These are phyloP conservation scores for Eumacrocentrus americanus DNA, from an alignment of 2,888 invertebrate species.

Conservation along the genomic window DNA sequence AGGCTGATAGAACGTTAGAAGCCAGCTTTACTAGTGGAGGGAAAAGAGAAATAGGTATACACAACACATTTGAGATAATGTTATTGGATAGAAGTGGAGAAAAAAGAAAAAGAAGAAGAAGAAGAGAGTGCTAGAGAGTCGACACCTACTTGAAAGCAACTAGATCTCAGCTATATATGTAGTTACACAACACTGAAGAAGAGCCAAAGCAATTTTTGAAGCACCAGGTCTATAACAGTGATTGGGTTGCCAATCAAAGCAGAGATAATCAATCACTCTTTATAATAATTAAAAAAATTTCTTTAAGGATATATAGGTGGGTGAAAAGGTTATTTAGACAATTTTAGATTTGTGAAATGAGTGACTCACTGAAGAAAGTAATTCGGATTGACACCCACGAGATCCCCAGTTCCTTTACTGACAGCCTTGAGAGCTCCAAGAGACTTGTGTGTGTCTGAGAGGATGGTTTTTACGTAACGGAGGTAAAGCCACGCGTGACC, in stretches of 20 bases:
- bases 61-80: not conserved
- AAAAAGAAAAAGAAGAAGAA: not conserved
- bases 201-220: no score
- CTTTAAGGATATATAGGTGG: not conserved
- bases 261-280: not conserved
- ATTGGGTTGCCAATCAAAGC: not conserved
- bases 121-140: not conserved
- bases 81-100: not conserved
- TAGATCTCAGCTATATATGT: not conserved
- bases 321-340: not conserved
- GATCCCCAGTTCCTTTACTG: not conserved
- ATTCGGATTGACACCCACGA: conserved; percentile 7
- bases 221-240: no score
- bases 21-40: not conserved
- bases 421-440: conserved; percentile 1
- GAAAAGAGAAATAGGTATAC: not conserved
- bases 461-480: conserved; percentile 1
- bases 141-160: not conserved
- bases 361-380: conserved; percentile 12
- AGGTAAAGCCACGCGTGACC: conserved; percentile 8
- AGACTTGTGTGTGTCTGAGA: not conserved
- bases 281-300: not conserved
- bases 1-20: conserved; percentile 19
- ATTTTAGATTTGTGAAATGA: not conserved
- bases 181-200: not conserved